Conservation (phyloP, 2,797 vertebrate genomes). For the Hyperoplus immaculatus region DNA sequence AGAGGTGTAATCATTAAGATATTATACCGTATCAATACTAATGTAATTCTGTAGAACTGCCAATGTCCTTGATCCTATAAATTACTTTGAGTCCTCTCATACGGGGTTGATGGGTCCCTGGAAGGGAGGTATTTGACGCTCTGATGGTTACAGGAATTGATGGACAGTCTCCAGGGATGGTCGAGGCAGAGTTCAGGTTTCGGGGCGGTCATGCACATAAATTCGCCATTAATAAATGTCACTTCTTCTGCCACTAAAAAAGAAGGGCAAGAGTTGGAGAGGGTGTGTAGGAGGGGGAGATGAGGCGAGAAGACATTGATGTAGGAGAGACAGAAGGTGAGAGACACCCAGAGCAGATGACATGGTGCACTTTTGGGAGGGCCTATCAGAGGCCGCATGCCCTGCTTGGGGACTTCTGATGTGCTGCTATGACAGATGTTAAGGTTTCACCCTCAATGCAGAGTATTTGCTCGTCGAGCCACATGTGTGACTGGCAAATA, state of each 20-base stretch:
- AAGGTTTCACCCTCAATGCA: constrained; percentile 63
- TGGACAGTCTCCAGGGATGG: constrained; percentile 79
- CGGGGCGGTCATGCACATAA: constrained; percentile 83
- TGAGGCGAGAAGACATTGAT: constrained; percentile 64
- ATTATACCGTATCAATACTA: constrained; percentile 68
- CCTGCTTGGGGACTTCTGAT: constrained; percentile 67
- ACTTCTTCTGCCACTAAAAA: constrained; percentile 80
- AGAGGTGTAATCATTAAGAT: constrained; percentile 61
- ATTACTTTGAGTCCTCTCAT: constrained; percentile 63
- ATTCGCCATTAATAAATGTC: constrained; percentile 86
- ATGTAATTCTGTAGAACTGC: constrained; percentile 64
- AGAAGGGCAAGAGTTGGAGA: constrained; percentile 68
- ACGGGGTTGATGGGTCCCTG: constrained; percentile 60
- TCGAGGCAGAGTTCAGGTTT: constrained; percentile 79
- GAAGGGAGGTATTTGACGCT: constrained; percentile 77
- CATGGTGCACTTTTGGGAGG: constrained; percentile 68
- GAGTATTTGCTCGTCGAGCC: constrained; percentile 64
- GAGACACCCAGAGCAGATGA: constrained; percentile 74
- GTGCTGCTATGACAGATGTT: constrained; percentile 76
- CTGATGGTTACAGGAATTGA: constrained; percentile 82
- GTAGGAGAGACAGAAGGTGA: constrained; percentile 78
- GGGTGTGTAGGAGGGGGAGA: constrained; percentile 44
- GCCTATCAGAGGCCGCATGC: constrained; percentile 47
- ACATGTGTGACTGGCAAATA: constrained; percentile 67
- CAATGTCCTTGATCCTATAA: constrained; percentile 74